Base-by-base conservation (phyloP, 2,113 vertebrate species). In the Pandion haliaetus region DNA sequence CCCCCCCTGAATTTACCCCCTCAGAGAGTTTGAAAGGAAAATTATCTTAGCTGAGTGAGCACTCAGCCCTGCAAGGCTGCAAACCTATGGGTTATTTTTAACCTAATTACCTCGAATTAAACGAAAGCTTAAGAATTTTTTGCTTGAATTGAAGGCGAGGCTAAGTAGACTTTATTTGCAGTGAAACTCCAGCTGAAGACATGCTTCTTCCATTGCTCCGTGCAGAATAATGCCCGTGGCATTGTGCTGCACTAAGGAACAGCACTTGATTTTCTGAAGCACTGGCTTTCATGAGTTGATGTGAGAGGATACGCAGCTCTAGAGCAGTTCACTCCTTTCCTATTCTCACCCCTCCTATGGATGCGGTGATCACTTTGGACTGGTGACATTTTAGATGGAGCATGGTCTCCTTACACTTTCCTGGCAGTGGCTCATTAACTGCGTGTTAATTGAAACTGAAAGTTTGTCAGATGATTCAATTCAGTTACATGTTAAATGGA, bases 21-120 rank as follows among this genome's bases (percentile, higher is more conserved):
- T 92, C 58, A 28, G 70, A 86, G 65, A 57, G 38, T 84, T 86
- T 54, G 31, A 77, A 95, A 82, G 25, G 71, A 89, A 94, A 84
- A 77, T 49, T 4, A 62, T 67, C 65, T 88, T 70, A 71, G 59
- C 24, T 20, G 77, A 88, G 28, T 34, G 72, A 91, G 69, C 59
- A 4, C 62, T 94, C 81, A 84, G 19, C 67, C 69, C 71, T 94
- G 45, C 25, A 28, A 95, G 47, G 76, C 90, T 92, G 29, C n/a
- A 82, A 67, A 94, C 54, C 57, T 90, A 4, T 77, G 78, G 14
- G 83, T 82, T 95, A 89, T 95, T 97, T 97, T 97, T 96, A 97
- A 95, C 49, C 42, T 91, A 83, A 93, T 91, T 93, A 55, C 62
- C 67, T 77, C 1, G 3, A 95, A 67, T 95, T 96, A 94, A 94